phyloP scores from a whole-genome alignment of 2,113 vertebrate genomes.

The Ceuthmochares aereus region DNA sequence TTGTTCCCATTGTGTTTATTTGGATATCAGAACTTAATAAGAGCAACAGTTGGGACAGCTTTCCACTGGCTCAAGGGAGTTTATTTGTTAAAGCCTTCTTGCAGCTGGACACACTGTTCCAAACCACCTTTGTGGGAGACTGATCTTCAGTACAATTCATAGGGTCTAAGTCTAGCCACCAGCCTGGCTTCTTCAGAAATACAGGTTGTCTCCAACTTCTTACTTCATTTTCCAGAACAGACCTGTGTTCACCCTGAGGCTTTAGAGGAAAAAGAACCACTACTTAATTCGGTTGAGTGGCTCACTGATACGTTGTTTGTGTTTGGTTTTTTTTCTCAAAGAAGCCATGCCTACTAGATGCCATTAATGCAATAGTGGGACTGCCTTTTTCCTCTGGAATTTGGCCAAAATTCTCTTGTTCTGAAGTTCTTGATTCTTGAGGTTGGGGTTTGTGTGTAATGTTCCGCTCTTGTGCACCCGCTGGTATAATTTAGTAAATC shows the following conservation, averaged over 20 bases:
- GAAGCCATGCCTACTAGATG: not conserved
- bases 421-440: not conserved
- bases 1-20: not conserved
- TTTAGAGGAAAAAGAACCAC: not conserved
- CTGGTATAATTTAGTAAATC: slow-evolving; percentile 14
- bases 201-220: not conserved
- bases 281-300: not conserved
- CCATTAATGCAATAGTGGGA: not conserved
- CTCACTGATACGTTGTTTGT: not conserved
- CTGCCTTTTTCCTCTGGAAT: not conserved
- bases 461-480: not conserved
- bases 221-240: not conserved
- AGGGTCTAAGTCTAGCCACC: not conserved
- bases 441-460: not conserved
- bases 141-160: not conserved
- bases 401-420: not conserved
- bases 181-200: not conserved
- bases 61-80: not conserved
- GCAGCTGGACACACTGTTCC: not conserved
- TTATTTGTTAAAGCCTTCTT: not conserved
- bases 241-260: not conserved
- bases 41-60: not conserved
- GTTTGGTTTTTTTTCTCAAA: not conserved
- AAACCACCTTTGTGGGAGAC: not conserved
- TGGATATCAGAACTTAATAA: not conserved